Conservation (phyloP, 2,797 vertebrate genomes). For the Melanotaenia trifasciata region DNA sequence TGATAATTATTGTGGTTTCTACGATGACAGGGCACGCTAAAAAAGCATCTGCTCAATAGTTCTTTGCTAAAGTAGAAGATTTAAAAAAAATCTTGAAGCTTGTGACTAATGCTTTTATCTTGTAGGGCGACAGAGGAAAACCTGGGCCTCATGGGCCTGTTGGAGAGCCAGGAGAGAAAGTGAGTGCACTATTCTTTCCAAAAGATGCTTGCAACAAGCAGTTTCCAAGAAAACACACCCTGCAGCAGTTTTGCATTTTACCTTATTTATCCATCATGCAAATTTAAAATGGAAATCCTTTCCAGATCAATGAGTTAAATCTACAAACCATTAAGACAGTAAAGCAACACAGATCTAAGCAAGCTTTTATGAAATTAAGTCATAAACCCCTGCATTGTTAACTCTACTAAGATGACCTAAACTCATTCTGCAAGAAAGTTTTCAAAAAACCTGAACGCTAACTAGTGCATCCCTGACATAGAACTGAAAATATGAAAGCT, state of each 20-base stretch:
- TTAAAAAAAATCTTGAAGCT: constrained; percentile 37
- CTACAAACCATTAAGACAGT: constrained; percentile 34
- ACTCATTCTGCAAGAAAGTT: constrained; percentile 37
- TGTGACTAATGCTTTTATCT: constrained; percentile 59
- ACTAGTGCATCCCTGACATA: constrained; percentile 35
- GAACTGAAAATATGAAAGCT: constrained; percentile 54
- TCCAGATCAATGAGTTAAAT: constrained; percentile 46
- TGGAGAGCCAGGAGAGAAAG: constrained; percentile 88
- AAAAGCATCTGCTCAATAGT: constrained; percentile 51
- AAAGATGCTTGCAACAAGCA: constrained; percentile 22
- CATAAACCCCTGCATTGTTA: constrained; percentile 42
- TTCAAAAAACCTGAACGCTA: constrained; percentile 50
- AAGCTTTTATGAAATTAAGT: constrained; percentile 46
- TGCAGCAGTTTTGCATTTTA: constrained; percentile 28
- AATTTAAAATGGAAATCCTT: constrained; percentile 37
- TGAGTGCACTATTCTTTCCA: constrained; percentile 59
- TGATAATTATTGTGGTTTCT: constrained; percentile 51
- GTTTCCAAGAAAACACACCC: constrained; percentile 24
- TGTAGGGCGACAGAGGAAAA: constrained; percentile 89
- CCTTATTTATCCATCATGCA: constrained; percentile 6
- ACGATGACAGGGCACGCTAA: constrained; percentile 33
- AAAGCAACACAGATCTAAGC: constrained; percentile 45
- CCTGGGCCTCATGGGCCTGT: constrained; percentile 83
- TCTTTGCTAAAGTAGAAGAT: constrained; percentile 38
- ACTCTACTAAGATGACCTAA: constrained; percentile 18